Percentiles rank a stretch among this genome's conserved stretches.
These are phyloP conservation scores for Troides oblongomaculatus DNA, from an alignment of 2,888 invertebrate genomes.

Conservation along the genomic window DNA sequence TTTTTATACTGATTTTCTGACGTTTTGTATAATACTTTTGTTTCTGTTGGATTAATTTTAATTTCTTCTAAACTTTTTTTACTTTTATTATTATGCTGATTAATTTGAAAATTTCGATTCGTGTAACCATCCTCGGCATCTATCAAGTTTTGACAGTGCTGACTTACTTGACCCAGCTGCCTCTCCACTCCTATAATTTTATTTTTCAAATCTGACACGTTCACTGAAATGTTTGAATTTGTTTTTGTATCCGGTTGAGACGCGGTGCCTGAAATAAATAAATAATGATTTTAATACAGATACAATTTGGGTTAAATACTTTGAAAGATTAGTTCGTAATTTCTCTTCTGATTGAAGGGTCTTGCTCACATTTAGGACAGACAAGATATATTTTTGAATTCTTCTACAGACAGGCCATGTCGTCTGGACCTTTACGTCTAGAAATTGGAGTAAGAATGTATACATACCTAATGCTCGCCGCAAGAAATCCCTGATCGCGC, in stretches of 20 bases:
- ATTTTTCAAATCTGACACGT: constrained; percentile 61
- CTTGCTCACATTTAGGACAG: no score
- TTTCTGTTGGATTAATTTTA: constrained; percentile 35
- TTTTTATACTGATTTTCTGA: constrained; percentile 43
- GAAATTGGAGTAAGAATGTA: not conserved
- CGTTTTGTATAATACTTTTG: constrained; percentile 53
- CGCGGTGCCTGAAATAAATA: constrained; percentile 54
- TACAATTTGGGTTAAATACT: not conserved
- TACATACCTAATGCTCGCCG: constrained; percentile 57
- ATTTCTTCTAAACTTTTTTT: constrained; percentile 30
- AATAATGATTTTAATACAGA: not conserved
- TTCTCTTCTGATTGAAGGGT: no score
- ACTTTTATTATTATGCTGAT: constrained; percentile 29
- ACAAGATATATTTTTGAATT: no score
- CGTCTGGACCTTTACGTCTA: no score
- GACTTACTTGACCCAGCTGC: constrained; percentile 55
- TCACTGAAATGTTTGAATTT: constrained; percentile 60
- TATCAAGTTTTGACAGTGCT: constrained; percentile 50
- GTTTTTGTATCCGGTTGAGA: constrained; percentile 62
- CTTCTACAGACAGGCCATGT: no score
- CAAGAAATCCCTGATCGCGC: constrained; percentile 63
- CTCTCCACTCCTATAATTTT: constrained; percentile 59
- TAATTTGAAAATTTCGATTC: constrained; percentile 3
- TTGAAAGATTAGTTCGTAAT: no score
- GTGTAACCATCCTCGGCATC: constrained; percentile 39